A percentile compares a stretch with the other conserved stretches of the same genome.
Conservation (phyloP, 2,797 vertebrate genomes). For the Apodemus agrarius region DNA sequence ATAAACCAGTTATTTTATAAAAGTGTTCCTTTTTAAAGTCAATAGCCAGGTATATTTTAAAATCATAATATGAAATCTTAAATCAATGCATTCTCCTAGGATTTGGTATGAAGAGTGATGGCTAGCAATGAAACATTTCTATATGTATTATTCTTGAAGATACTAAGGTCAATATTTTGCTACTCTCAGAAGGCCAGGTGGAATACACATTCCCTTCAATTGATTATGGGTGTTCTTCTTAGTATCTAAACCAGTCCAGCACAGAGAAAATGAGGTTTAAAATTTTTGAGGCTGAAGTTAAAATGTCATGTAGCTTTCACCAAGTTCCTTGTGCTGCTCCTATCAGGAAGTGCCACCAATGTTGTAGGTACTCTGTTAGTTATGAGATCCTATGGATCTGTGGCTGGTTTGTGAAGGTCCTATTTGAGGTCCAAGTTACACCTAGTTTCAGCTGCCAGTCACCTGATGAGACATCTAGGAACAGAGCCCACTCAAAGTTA, state of each 20-base stretch:
- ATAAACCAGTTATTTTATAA: not conserved
- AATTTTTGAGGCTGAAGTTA: not conserved
- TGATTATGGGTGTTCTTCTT: not conserved
- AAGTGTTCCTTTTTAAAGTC: not conserved
- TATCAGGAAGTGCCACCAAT: not conserved
- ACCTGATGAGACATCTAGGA: not conserved
- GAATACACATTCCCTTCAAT: not conserved
- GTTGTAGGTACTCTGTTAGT: not conserved
- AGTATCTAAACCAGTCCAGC: not conserved
- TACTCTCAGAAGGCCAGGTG: not conserved
- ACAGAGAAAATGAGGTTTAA: not conserved
- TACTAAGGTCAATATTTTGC: not conserved
- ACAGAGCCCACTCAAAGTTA: not conserved
- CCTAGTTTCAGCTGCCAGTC: not conserved
- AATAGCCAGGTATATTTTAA: not conserved
- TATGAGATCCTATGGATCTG: not conserved
- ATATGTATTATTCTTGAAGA: not conserved
- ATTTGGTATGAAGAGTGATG: not conserved
- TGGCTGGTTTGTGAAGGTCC: not conserved
- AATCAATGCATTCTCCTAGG: not conserved
- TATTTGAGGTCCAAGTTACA: not conserved
- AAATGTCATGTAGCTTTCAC: not conserved
- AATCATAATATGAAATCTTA: not conserved
- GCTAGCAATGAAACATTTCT: not conserved
- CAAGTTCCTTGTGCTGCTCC: not conserved